Evolutionary conservation across 2,797 vertebrate genomes (phyloP).

Genomic region (Sebastolobus alascanus): DNA sequence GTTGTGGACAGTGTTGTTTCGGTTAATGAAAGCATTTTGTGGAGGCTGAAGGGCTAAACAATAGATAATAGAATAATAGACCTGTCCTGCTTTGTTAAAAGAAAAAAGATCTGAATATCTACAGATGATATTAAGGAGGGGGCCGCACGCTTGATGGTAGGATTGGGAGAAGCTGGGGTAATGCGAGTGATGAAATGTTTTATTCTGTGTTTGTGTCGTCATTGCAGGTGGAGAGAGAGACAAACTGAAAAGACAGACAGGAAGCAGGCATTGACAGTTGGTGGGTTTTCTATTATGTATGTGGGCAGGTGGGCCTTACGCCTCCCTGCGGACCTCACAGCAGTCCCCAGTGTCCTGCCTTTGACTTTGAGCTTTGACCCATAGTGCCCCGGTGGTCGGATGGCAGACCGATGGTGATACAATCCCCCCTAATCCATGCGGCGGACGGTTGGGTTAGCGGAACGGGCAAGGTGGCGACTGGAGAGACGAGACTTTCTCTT

Average conservation of each 20-base stretch:
- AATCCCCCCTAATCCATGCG: slow-evolving; percentile 29
- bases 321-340: slow-evolving; percentile 46
- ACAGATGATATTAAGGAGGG: not conserved
- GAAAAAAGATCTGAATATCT: not conserved
- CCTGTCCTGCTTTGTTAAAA: not conserved
- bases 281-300: slow-evolving; percentile 76
- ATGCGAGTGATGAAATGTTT: slow-evolving; percentile 19
- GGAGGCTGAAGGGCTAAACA: not conserved
- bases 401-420: slow-evolving; percentile 16
- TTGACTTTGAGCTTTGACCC: slow-evolving; percentile 70
- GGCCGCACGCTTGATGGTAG: not conserved
- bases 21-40: slow-evolving; percentile 8
- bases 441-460: slow-evolving; percentile 32
- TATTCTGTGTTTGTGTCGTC: slow-evolving; percentile 8
- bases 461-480: slow-evolving; percentile 36
- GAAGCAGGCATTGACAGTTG: slow-evolving; percentile 50
- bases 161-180: not conserved
- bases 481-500: slow-evolving; percentile 42
- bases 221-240: slow-evolving; percentile 7
- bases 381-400: slow-evolving; percentile 26
- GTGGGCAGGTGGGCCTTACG: slow-evolving; percentile 54
- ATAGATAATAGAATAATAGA: not conserved
- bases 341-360: slow-evolving; percentile 51
- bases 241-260: slow-evolving; percentile 4
- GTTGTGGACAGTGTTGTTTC: slow-evolving; percentile 3